These are phyloP conservation scores for Lamprotornis superbus DNA, from an alignment of 2,113 vertebrate species.

Conservation along the genomic window DNA sequence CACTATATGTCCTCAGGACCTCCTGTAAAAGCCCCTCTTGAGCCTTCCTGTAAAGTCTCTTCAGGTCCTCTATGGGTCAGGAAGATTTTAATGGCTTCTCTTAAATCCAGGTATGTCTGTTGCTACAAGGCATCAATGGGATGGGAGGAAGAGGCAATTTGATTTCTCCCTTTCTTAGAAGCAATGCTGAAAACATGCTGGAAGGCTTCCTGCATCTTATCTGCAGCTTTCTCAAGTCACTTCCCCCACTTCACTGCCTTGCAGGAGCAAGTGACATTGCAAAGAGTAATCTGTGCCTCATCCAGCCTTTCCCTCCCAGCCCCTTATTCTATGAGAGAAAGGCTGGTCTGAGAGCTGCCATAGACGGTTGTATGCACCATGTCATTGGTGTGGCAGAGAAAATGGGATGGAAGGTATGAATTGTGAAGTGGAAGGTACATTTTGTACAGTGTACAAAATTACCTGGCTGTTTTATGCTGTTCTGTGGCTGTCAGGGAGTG, in stretches of 20 bases:
- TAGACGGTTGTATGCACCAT: background rate
- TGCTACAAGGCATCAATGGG: background rate
- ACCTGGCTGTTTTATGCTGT: background rate
- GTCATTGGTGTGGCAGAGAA: background rate
- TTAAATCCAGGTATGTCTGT: background rate
- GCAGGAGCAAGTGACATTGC: background rate
- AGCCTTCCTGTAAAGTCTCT: background rate
- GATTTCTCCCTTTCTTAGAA: background rate
- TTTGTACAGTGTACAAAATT: background rate
- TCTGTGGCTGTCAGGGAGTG: background rate
- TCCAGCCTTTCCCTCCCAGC: background rate
- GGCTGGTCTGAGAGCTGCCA: background rate
- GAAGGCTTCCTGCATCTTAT: background rate
- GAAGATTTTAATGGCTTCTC: background rate
- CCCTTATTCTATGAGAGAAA: background rate
- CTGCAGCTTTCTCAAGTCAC: background rate
- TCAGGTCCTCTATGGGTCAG: background rate
- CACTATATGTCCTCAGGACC: fast-evolving
- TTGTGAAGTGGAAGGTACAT: too few species aligned
- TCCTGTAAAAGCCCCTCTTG: background rate
- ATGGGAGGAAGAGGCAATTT: background rate
- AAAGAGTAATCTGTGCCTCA: background rate
- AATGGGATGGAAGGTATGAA: background rate
- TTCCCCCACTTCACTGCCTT: background rate
- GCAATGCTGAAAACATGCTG: background rate